Base-by-base conservation (phyloP, 2,888 invertebrate genomes). In the Drosophila seclusa region DNA sequence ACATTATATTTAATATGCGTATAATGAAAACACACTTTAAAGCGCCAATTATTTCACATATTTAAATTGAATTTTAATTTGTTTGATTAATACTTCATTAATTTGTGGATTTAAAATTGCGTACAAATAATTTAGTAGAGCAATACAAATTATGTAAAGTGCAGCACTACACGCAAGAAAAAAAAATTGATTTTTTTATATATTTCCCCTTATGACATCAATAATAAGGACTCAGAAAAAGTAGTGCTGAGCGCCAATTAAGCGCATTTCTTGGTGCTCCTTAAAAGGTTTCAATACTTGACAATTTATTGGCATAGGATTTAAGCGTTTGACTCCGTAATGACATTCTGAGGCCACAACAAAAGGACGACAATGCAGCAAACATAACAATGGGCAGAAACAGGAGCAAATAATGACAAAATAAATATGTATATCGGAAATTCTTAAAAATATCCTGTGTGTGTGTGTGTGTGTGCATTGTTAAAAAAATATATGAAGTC, bases 401-500 rank as follows among this genome's bases (percentile, higher is more conserved):
- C 4, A 38, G 45, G 29, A 48, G 52, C 55, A 76, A 66, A 66
- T 62, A 68, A 84, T 65, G 53, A 54, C 48, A 63, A 45, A 68
- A 73, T 40, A 79, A 65, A 79, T 76, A 24, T 24, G 24, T 24
- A 76, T 65, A 69, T 60, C 67, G 57, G 54, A 59, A 60, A 76
- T 79, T 68, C 68, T 57, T 73, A 36, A 60, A 62, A 59, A 53
- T 52, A 53, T 59, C 34, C 54, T 54, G 32, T 13, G 53, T 11
- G 34, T 24, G 11, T 11, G 16, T 24, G 18, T 11, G 36, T 53
- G 18, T 38, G 38, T 59, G 65, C 62, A 31, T 24, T 53, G 57
- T 58, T 13, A 58, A 60, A 54, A 60, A 54, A 87, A 86, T 87
- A 75, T 84, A 80, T 78, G 72, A 79, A 88, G 89, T 80, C 82